Evolutionary conservation across 2,888 invertebrate species (phyloP).

Genomic region (Epicampocera succincta): DNA sequence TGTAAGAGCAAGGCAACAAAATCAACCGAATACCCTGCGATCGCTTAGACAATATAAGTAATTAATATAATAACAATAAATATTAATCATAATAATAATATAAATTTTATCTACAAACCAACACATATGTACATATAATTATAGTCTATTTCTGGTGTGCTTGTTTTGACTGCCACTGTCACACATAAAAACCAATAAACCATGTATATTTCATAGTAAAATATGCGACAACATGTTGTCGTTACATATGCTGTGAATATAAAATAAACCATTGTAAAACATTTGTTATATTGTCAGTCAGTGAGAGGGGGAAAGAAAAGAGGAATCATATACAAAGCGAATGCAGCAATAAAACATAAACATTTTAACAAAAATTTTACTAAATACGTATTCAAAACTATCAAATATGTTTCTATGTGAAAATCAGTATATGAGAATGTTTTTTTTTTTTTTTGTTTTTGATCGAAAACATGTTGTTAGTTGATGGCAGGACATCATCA

Average conservation of each 20-base stretch:
- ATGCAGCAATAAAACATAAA: slow-evolving; percentile 1
- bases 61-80: too few relatives aligned
- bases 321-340: slow-evolving; percentile 1
- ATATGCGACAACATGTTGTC: slow-evolving; percentile 51
- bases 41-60: too few relatives aligned
- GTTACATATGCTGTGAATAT: slow-evolving; percentile 48
- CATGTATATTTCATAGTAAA: neutral
- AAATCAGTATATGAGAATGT: neutral
- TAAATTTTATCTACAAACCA: too few relatives aligned
- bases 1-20: too few relatives aligned
- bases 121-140: too few relatives aligned
- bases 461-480: too few relatives aligned
- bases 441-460: neutral
- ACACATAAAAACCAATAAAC: slow-evolving; percentile 20
- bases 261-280: slow-evolving; percentile 51
- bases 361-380: neutral
- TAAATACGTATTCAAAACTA: neutral
- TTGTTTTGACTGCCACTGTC: slow-evolving; percentile 7
- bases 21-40: too few relatives aligned
- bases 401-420: slow-evolving; percentile 21
- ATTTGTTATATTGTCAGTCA: slow-evolving; percentile 58
- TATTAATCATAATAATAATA: too few relatives aligned
- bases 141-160: too few relatives aligned
- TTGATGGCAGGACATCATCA: too few relatives aligned
- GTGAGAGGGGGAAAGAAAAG: neutral